A percentile compares a stretch with the other conserved stretches of the same genome.
These are phyloP conservation scores for Troides helena DNA, from an alignment of 2,888 invertebrate species.

Conservation along the genomic window DNA sequence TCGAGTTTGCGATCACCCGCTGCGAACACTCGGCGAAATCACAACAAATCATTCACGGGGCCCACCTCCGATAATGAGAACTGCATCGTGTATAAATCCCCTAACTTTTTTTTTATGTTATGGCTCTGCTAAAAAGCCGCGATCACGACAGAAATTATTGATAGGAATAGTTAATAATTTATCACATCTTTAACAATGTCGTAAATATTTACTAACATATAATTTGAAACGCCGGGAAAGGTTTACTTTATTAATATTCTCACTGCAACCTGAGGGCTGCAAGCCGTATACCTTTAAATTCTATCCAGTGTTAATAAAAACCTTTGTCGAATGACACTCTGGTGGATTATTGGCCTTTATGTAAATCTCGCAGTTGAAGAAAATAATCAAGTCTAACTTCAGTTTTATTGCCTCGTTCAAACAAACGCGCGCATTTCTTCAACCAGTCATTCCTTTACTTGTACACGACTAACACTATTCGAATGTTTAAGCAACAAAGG, in stretches of 20 bases:
- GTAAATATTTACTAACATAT: no score
- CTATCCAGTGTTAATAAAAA: no score
- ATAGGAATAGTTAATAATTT: constrained; percentile 8
- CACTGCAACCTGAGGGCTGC: no score
- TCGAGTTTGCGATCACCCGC: constrained; percentile 75
- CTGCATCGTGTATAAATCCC: constrained; percentile 70
- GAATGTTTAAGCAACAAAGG: constrained; percentile 56
- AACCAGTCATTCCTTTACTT: constrained; percentile 1
- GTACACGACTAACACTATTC: constrained; percentile 23
- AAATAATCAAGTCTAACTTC: no score
- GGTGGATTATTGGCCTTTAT: no score
- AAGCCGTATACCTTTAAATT: no score
- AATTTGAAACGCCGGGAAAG: no score
- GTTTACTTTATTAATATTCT: no score
- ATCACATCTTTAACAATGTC: neutral
- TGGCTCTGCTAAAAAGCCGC: constrained; percentile 30
- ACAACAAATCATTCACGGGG: constrained; percentile 77
- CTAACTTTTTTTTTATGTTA: constrained; percentile 44
- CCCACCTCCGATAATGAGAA: constrained; percentile 77
- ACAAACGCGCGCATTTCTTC: neutral
- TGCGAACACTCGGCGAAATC: constrained; percentile 74
- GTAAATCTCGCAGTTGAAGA: no score
- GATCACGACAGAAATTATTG: constrained; percentile 20
- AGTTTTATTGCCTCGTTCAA: neutral
- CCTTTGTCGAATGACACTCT: no score